Conservation (phyloP, 1,140 invertebrate species). For the Apis mellifera region DNA sequence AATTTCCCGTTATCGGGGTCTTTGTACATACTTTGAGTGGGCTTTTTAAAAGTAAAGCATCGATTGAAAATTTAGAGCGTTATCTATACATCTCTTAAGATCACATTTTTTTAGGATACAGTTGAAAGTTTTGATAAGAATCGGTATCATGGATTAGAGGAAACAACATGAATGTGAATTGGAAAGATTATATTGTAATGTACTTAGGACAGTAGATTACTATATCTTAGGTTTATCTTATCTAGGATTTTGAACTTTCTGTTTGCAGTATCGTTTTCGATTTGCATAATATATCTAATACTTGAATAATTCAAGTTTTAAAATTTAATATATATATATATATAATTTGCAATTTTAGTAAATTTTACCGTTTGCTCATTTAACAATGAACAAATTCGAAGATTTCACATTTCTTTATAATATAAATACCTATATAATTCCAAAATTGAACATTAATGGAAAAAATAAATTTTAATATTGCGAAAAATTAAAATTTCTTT, state of each 20-base stretch:
- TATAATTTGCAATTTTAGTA: not conserved
- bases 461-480: not conserved
- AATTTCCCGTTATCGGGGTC: slow-evolving; percentile 53
- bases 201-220: too few species aligned
- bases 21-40: slow-evolving; percentile 28
- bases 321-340: too few species aligned
- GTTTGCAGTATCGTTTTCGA: too few species aligned
- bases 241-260: too few species aligned
- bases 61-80: slow-evolving; percentile 6
- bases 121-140: not conserved
- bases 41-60: not conserved
- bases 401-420: too few species aligned
- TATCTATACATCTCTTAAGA: not conserved
- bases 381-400: too few species aligned
- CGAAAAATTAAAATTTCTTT: not conserved
- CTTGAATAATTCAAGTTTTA: too few species aligned
- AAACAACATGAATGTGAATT: not conserved
- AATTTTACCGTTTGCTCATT: not conserved
- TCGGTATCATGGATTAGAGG: not conserved
- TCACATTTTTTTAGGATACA: not conserved
- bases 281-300: too few species aligned
- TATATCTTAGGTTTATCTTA: too few species aligned
- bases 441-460: too few species aligned
- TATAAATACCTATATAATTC: too few species aligned
- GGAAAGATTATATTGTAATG: not conserved